Percentiles rank a stretch among this genome's conserved stretches.
phyloP scores from a whole-genome alignment of 2,888 invertebrate species.

The Thecophora atra region DNA sequence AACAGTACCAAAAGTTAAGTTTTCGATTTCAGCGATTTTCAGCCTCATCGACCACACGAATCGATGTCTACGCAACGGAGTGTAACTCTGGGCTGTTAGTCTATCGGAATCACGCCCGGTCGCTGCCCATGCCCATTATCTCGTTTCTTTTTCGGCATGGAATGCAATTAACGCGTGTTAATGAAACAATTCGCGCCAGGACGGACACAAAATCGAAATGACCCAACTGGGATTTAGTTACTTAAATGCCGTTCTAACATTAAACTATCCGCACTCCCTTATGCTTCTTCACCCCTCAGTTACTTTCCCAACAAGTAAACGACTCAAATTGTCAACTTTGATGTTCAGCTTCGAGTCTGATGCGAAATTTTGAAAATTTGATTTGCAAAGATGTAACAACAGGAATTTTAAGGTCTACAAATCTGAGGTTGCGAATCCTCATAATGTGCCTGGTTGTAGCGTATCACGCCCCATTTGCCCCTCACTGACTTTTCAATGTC shows the following conservation, averaged over 20 bases:
- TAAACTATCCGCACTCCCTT: not conserved
- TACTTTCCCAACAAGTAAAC: not conserved
- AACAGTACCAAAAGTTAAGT: not conserved
- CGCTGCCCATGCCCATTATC: not conserved
- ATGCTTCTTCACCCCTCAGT: no score
- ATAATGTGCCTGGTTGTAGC: no score
- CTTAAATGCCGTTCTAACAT: no score
- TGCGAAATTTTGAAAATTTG: constrained; percentile 14
- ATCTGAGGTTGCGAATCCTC: no score
- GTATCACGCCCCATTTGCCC: no score
- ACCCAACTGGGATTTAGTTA: not conserved
- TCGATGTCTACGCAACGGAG: not conserved
- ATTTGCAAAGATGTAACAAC: no score
- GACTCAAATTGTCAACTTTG: not conserved
- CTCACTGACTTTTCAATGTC: no score
- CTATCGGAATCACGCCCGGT: no score
- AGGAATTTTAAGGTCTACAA: no score
- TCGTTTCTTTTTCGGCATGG: not conserved
- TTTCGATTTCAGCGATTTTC: not conserved
- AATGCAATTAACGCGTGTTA: constrained; percentile 31
- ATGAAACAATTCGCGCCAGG: constrained; percentile 11
- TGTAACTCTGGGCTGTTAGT: no score
- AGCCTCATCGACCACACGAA: not conserved
- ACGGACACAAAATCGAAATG: not conserved
- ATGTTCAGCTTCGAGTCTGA: not conserved